These are phyloP conservation scores for Catharus ustulatus DNA, from an alignment of 2,797 vertebrate species.

Conservation along the genomic window DNA sequence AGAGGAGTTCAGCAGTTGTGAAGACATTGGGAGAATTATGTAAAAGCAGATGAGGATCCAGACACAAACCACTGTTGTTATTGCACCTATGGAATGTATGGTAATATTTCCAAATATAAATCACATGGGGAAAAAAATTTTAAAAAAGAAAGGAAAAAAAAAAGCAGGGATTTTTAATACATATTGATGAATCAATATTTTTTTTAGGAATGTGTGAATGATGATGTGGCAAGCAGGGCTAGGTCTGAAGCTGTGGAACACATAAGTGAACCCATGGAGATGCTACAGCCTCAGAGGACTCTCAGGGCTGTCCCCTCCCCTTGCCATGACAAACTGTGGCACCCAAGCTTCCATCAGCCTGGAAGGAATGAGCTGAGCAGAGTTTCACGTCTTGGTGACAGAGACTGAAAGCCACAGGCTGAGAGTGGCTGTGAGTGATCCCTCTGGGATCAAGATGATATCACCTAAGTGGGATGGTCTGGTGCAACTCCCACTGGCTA, in stretches of 20 bases:
- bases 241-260: background rate
- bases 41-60: background rate
- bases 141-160: background rate
- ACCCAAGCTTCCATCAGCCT: background rate
- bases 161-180: background rate
- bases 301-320: background rate
- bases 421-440: background rate
- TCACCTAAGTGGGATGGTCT: slow-evolving; percentile 7
- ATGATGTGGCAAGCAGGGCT: background rate
- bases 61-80: background rate
- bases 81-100: background rate
- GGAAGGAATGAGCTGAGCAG: background rate
- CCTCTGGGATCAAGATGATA: background rate
- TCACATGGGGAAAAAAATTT: background rate
- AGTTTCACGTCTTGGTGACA: background rate
- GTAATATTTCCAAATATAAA: background rate
- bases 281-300: background rate
- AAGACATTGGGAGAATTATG: background rate
- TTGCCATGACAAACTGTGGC: background rate
- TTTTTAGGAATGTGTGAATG: background rate
- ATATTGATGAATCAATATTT: background rate
- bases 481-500: slow-evolving; percentile 49
- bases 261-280: background rate
- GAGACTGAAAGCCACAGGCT: background rate
- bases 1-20: background rate